Evolutionary conservation across 2,113 vertebrate genomes (phyloP).

Genomic region (Genyomyrus donnyi): DNA sequence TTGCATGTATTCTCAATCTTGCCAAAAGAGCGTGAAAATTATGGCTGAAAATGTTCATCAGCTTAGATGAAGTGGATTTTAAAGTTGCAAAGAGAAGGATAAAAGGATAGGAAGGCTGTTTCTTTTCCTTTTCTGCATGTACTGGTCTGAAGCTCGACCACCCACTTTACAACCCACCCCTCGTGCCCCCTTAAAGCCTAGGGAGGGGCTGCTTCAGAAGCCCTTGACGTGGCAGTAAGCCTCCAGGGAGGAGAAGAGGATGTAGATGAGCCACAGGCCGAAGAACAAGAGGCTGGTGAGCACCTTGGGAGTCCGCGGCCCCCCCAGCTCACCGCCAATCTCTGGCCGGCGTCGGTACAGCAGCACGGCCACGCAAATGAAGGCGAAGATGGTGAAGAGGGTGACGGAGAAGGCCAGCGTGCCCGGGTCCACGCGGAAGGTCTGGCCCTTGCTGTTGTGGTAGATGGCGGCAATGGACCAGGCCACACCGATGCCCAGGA

Average conservation of each 20-base stretch:
- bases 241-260: slow-evolving; percentile 91
- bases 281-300: slow-evolving; percentile 81
- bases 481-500: slow-evolving; percentile 91
- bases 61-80: not conserved
- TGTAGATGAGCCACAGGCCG: slow-evolving; percentile 94
- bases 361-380: slow-evolving; percentile 86
- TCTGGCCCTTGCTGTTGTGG: slow-evolving; percentile 65
- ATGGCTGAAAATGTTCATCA: no score
- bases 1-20: not conserved
- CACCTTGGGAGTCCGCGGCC: slow-evolving; percentile 81
- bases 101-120: not conserved
- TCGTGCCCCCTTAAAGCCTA: not conserved
- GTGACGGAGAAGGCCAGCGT: slow-evolving; percentile 95
- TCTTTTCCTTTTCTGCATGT: not conserved
- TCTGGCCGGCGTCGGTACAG: slow-evolving; percentile 85
- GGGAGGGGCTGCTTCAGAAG: slow-evolving; percentile 70
- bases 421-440: slow-evolving; percentile 80
- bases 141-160: not conserved
- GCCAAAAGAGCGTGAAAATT: not conserved
- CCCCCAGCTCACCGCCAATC: slow-evolving; percentile 93
- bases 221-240: slow-evolving; percentile 89
- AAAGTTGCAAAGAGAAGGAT: not conserved
- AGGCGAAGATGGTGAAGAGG: slow-evolving; percentile 96
- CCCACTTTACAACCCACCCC: not conserved
- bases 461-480: slow-evolving; percentile 95